A percentile compares a stretch with the other conserved stretches of the same genome.
These are phyloP conservation scores for Agrilus planipennis DNA, from an alignment of 1,140 invertebrate genomes.

Conservation along the genomic window DNA sequence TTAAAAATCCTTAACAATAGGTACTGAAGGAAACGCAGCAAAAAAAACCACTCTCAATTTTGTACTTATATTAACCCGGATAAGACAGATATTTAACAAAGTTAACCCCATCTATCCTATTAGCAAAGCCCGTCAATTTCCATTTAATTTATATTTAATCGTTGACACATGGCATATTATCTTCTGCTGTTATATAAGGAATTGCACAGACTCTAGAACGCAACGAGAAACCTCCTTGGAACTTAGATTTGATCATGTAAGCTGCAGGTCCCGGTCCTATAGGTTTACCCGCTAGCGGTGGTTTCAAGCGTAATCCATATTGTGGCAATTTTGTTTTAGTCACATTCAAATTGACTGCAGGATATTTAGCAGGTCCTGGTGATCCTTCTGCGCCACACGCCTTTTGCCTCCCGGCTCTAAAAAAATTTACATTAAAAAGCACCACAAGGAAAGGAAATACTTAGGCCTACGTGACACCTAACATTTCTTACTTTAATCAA, in stretches of 20 bases:
- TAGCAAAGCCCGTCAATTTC: no score
- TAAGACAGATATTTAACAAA: no score
- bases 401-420: constrained; percentile 8
- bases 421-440: neutral
- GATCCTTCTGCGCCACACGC: constrained; percentile 23
- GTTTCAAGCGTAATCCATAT: constrained; percentile 21
- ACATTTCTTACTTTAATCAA: no score
- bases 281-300: constrained; percentile 13
- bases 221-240: constrained; percentile 23
- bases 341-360: constrained; percentile 21
- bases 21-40: no score
- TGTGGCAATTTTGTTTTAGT: constrained; percentile 29
- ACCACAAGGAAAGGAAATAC: no score
- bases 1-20: no score
- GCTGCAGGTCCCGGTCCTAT: constrained; percentile 37
- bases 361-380: constrained; percentile 47
- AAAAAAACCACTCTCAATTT: no score
- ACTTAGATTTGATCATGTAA: constrained; percentile 21
- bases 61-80: no score
- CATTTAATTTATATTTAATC: no score
- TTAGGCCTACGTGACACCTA: no score
- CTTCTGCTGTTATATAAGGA: constrained; percentile 28
- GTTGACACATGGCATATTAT: constrained; percentile 26
- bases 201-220: constrained; percentile 17
- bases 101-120: no score